Evolutionary conservation across 2,113 vertebrate genomes (phyloP).

Genomic region (Cichladusa arquata): DNA sequence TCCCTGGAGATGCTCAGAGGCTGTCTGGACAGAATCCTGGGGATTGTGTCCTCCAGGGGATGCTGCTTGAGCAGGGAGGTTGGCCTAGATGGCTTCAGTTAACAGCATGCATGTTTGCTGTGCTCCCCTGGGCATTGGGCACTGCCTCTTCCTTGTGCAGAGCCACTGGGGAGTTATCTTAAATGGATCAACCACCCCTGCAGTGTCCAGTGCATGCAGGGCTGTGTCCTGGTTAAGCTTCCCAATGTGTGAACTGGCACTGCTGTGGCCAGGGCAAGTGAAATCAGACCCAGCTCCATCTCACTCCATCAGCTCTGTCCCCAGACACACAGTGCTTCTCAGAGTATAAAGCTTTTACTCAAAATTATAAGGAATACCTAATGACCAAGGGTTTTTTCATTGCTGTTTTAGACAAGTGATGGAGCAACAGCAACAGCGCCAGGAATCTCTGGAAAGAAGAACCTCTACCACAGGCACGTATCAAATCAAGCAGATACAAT

Average conservation of each 20-base stretch:
- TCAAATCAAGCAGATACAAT: neutral
- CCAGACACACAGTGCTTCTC: neutral
- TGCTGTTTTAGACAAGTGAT: constrained; percentile 87
- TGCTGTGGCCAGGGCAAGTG: neutral
- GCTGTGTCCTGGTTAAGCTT: neutral
- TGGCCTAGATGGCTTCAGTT: neutral
- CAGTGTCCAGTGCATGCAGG: neutral
- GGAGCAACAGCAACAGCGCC: constrained; percentile 87
- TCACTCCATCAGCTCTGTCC: rapidly evolving
- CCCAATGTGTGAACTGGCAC: rapidly evolving
- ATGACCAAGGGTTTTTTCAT: neutral
- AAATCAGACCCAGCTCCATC: neutral
- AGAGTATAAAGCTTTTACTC: neutral
- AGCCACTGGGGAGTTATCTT: neutral
- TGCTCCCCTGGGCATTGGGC: neutral
- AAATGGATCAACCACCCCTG: neutral
- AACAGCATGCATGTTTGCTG: neutral
- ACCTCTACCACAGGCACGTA: constrained; percentile 89
- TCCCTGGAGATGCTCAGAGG: neutral
- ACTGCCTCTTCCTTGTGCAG: neutral
- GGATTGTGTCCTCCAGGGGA: neutral
- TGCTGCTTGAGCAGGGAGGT: neutral
- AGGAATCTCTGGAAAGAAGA: constrained; percentile 92
- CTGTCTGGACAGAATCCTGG: neutral
- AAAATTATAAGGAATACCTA: neutral